These are phyloP conservation scores for Orthosia gracilis DNA, from an alignment of 2,888 invertebrate species.

Conservation along the genomic window DNA sequence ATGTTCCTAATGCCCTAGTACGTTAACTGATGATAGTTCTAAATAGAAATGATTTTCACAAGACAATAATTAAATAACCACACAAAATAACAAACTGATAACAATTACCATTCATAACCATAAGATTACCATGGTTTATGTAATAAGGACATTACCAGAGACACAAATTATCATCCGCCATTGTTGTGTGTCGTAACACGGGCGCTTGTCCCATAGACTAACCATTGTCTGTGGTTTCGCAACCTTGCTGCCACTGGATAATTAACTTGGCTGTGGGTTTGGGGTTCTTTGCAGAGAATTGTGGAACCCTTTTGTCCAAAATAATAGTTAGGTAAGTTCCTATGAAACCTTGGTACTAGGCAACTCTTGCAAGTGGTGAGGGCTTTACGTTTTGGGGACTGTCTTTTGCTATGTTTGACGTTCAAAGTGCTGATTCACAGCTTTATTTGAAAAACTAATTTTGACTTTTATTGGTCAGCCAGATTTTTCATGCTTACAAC, in stretches of 20 bases:
- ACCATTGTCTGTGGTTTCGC: conserved; percentile 71
- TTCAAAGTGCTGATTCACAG: not conserved
- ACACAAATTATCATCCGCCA: conserved; percentile 67
- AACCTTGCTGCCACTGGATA: conserved; percentile 65
- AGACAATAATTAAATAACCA: conserved; percentile 24
- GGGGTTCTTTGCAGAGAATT: conserved; percentile 29
- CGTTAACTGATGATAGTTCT: not conserved
- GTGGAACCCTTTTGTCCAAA: not conserved
- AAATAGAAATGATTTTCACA: not conserved
- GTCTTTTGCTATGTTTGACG: not conserved
- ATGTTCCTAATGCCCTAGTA: not conserved
- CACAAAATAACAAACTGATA: conserved; percentile 46
- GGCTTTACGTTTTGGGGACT: too few relatives aligned
- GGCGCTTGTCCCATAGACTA: conserved; percentile 71
- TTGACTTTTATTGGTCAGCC: too few relatives aligned
- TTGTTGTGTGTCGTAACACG: conserved; percentile 70
- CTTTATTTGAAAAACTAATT: too few relatives aligned
- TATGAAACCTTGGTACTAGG: not conserved
- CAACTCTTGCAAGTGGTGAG: not conserved
- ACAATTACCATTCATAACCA: conserved; percentile 55
- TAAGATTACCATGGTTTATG: conserved; percentile 60
- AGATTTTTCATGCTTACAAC: too few relatives aligned
- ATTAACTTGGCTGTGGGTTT: conserved; percentile 60
- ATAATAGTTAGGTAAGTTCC: not conserved
- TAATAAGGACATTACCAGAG: conserved; percentile 68